phyloP scores from a whole-genome alignment of 1,140 invertebrate genomes.

The Drosophila lacteicornis region DNA sequence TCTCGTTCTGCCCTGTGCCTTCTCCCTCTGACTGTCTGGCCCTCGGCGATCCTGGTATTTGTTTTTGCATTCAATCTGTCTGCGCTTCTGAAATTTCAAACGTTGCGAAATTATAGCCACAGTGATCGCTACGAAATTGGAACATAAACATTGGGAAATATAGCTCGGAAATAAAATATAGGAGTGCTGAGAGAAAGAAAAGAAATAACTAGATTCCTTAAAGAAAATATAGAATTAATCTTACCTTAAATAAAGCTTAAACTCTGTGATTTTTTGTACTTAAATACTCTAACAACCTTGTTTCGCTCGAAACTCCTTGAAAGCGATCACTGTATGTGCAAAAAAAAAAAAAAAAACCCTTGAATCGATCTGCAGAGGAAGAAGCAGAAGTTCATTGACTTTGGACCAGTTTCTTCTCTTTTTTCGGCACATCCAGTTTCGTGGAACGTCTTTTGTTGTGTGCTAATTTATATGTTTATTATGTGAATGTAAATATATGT shows the following conservation, averaged over 20 bases:
- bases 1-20: conserved; percentile 4
- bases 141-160: background rate
- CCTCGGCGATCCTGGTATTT: conserved; percentile 51
- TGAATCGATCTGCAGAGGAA: conserved; percentile 27
- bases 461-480: conserved; percentile 53
- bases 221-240: background rate
- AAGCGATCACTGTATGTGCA: conserved; percentile 20
- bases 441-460: conserved; percentile 43
- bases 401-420: conserved; percentile 50
- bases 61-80: conserved; percentile 62
- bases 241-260: too few relatives aligned
- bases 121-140: conserved; percentile 7
- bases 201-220: too few relatives aligned
- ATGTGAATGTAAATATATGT: conserved; percentile 46
- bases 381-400: conserved; percentile 72
- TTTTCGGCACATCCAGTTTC: conserved; percentile 32
- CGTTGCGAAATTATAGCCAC: conserved; percentile 41
- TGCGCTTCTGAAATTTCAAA: conserved; percentile 82
- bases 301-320: conserved; percentile 1
- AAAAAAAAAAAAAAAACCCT: conserved; percentile 18
- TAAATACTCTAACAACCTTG: too few relatives aligned
- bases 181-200: background rate
- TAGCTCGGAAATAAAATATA: background rate
- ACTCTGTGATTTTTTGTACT: too few relatives aligned
- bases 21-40: conserved; percentile 36